Evolutionary conservation across 2,797 vertebrate genomes (phyloP), one percentile per base, ranked within the genome.

Genomic region (Acanthopagrus latus): DNA sequence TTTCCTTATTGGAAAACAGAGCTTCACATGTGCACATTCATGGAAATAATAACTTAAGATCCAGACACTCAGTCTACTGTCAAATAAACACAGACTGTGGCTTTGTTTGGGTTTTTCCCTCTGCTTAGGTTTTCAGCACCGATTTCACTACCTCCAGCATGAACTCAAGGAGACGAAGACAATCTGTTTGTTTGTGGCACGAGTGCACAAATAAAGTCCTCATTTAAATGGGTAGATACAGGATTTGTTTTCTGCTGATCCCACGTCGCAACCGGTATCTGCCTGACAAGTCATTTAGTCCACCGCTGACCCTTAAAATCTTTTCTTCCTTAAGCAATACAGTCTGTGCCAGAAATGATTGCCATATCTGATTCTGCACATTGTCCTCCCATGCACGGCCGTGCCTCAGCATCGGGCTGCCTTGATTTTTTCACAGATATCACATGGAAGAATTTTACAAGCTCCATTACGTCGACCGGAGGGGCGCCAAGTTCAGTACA

Each of bases 401-500:
- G 13, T 76, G 77, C 60, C 62, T 76, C 20, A 54, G 77, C 78
- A 72, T 84, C 70, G 38, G 55, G 41, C 56, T 54, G 72, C 17
- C 60, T 43, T 63, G 23, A 85, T 89, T 86, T 83, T 83, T 41
- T 58, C 67, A 47, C 62, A 21, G 25, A 64, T 50, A 65, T 83
- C 83, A 70, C 67, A 23, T 20, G 62, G 75, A 86, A 87, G 82
- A 76, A 41, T 84, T 86, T 89, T 69, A 77, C 75, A 80, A 77
- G 83, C 80, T 86, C 74, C 81, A 81, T 88, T 86, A 86, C 67
- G 18, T 54, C 3, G 57, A 66, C 16, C 12, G 2, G 51, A 62
- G 66, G 74, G 48, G 56, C 5, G 81, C 78, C 81, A 82, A 60
- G 69, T 71, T 64, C 66, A 82, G 46, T 29, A 83, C 71, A 82